Conservation (phyloP, 2,797 vertebrate species). For the Platyrinchus mystaceus region DNA sequence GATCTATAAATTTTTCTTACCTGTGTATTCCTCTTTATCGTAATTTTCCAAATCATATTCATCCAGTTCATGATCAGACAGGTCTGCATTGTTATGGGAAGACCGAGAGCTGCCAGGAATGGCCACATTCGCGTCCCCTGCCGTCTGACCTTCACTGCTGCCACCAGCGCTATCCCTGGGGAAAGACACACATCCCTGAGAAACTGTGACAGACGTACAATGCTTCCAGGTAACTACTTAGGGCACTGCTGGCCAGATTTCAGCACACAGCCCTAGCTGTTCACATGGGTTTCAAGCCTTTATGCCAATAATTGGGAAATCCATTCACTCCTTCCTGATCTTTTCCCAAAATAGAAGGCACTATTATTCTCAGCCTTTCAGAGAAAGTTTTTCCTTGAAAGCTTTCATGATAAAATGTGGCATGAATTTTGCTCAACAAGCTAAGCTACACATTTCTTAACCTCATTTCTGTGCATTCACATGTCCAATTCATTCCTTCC, state of each 20-base stretch:
- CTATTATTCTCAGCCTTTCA: background rate
- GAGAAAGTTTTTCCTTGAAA: background rate
- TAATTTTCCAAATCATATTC: constrained; percentile 92
- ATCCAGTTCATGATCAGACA: constrained; percentile 84
- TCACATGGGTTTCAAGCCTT: background rate
- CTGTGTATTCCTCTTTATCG: constrained; percentile 83
- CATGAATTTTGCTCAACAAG: background rate
- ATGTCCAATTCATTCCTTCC: background rate
- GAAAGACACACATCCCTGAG: background rate
- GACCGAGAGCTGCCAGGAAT: constrained; percentile 12
- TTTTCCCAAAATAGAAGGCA: background rate
- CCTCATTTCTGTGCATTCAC: background rate
- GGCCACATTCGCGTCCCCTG: background rate
- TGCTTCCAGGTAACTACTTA: background rate
- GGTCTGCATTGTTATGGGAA: constrained; percentile 22
- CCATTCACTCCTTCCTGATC: background rate
- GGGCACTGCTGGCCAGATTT: background rate
- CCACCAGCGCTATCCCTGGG: constrained; percentile 75
- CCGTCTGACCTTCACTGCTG: constrained; percentile 70
- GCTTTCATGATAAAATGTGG: background rate
- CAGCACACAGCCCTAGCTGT: background rate
- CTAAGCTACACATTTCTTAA: background rate
- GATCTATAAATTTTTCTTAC: constrained; percentile 54
- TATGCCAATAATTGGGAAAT: background rate
- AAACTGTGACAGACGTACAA: background rate